Evolutionary conservation across 1,140 invertebrate genomes (phyloP).

Genomic region (Leptonema lineaticorne): DNA sequence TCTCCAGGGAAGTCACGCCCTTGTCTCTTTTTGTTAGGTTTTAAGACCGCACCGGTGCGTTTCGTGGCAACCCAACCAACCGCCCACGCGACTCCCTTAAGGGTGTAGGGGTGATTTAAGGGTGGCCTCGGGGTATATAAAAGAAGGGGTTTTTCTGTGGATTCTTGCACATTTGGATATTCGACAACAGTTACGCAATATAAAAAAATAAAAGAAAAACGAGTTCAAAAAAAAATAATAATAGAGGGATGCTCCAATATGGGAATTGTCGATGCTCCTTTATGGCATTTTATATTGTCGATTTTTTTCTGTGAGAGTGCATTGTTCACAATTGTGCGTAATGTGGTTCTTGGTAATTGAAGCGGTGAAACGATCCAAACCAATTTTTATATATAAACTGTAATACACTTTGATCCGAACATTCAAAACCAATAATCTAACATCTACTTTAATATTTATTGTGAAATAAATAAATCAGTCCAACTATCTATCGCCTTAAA

Average conservation of each 20-base stretch:
- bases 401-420: no score
- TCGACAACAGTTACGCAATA: slow-evolving; percentile 17
- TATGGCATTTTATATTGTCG: slow-evolving; percentile 9
- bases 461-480: no score
- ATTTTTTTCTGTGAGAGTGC: no score
- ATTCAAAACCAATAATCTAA: no score
- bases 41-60: slow-evolving; percentile 36
- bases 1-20: slow-evolving; percentile 41
- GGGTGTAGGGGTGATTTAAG: neutral
- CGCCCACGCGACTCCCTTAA: neutral
- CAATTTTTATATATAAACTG: no score
- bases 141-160: neutral
- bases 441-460: no score
- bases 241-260: slow-evolving; percentile 22
- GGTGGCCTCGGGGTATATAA: neutral
- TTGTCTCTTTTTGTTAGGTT: slow-evolving; percentile 43
- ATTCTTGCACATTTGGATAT: slow-evolving; percentile 31
- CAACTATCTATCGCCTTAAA: no score
- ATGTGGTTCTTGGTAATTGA: no score
- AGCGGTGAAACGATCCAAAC: no score
- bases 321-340: no score
- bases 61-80: slow-evolving; percentile 10
- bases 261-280: slow-evolving; percentile 13
- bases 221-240: no score
- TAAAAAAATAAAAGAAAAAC: no score